phyloP scores from a whole-genome alignment of 2,888 invertebrate species.

The Trissonchulus sp. region DNA sequence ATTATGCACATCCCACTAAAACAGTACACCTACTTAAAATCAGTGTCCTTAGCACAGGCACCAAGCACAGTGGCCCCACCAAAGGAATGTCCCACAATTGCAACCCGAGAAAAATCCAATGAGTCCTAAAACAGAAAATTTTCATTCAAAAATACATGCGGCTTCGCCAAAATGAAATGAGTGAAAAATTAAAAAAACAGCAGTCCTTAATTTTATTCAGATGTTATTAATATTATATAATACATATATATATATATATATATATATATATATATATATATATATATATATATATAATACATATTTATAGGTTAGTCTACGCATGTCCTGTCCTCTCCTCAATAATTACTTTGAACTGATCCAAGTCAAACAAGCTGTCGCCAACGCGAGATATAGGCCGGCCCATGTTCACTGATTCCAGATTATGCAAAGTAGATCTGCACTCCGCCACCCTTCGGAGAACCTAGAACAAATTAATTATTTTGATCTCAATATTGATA shows the following conservation, averaged over 20 bases:
- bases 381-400: constrained; percentile 42
- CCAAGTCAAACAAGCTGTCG: constrained; percentile 47
- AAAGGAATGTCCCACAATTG: constrained; percentile 64
- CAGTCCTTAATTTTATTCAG: not conserved
- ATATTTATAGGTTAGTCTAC: too few species aligned
- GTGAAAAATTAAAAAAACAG: not conserved
- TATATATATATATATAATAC: too few species aligned
- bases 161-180: too few species aligned
- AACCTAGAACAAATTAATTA: constrained; percentile 43
- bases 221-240: constrained; percentile 19
- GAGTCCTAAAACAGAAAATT: constrained; percentile 11
- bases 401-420: constrained; percentile 52
- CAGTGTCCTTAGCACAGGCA: constrained; percentile 58
- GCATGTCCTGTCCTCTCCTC: too few species aligned
- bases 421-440: constrained; percentile 49
- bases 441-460: constrained; percentile 53
- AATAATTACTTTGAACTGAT: constrained; percentile 53
- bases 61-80: constrained; percentile 63
- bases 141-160: too few species aligned
- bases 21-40: constrained; percentile 39
- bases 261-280: too few species aligned
- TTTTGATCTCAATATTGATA: not conserved
- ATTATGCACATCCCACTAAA: too few species aligned
- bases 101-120: constrained; percentile 42
- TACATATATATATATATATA: too few species aligned